These are phyloP conservation scores for Paratrypauchen microcephalus DNA, from an alignment of 2,797 vertebrate genomes.

Conservation along the genomic window DNA sequence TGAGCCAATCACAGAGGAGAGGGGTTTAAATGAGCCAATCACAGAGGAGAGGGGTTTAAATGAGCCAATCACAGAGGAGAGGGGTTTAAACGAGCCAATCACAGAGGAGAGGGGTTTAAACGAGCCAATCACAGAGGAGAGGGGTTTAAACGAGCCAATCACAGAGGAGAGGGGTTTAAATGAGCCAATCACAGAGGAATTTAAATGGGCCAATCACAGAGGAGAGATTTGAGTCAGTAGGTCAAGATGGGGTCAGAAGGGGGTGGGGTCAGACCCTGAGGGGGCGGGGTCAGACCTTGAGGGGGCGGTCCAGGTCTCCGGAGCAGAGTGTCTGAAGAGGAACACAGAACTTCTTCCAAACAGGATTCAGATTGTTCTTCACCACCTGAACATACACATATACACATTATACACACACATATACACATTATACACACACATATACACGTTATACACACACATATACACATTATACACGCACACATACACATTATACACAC, in stretches of 20 bases:
- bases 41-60: not conserved
- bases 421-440: too few species aligned
- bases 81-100: too few species aligned
- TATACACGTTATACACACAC: too few species aligned
- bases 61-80: not conserved
- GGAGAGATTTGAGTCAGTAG: too few species aligned
- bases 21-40: not conserved
- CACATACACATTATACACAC: too few species aligned
- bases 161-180: too few species aligned
- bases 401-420: not conserved
- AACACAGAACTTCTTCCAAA: constrained; percentile 87
- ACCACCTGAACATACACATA: constrained; percentile 82
- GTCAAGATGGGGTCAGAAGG: not conserved
- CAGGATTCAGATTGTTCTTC: constrained; percentile 91
- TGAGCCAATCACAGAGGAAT: too few species aligned
- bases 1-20: not conserved
- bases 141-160: too few species aligned
- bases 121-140: too few species aligned
- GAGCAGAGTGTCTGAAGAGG: constrained; percentile 88
- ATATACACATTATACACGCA: not conserved
- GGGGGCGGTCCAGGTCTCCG: constrained; percentile 80
- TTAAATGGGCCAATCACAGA: constrained; percentile 3
- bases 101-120: too few species aligned
- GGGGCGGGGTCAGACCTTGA: constrained; percentile 80
- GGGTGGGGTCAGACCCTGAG: too few species aligned